These are phyloP conservation scores for Zaprionus obscuricornis DNA, from an alignment of 2,888 invertebrate genomes.

Conservation along the genomic window DNA sequence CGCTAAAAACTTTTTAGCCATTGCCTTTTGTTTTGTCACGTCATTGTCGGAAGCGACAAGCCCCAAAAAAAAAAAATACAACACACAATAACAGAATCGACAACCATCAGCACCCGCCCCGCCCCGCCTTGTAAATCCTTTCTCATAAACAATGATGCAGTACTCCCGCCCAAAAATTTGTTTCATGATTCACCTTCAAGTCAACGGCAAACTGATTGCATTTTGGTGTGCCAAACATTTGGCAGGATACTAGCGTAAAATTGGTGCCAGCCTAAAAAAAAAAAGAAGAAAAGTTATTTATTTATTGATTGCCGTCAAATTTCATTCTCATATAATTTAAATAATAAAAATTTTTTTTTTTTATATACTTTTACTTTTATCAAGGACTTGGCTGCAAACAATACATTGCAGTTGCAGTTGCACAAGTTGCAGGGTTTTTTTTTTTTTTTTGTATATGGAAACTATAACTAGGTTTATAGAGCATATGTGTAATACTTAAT, in stretches of 20 bases:
- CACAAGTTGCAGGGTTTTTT: constrained; percentile 14
- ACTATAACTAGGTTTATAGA: constrained; percentile 31
- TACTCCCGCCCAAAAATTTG: constrained; percentile 40
- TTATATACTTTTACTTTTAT: constrained; percentile 10
- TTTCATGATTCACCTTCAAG: constrained; percentile 46
- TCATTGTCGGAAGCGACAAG: constrained; percentile 48
- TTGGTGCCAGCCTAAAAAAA: constrained; percentile 63
- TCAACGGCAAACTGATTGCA: constrained; percentile 33
- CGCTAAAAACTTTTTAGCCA: constrained; percentile 59
- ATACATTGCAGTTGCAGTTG: constrained; percentile 24
- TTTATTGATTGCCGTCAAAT: constrained; percentile 71
- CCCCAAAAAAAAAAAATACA: constrained; percentile 9
- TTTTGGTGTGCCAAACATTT: constrained; percentile 21
- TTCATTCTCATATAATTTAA: constrained; percentile 58
- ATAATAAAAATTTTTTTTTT: constrained; percentile 38
- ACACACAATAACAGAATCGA: too few species aligned
- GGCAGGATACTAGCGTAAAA: constrained; percentile 29
- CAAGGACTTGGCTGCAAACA: constrained; percentile 45
- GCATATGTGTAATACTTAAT: constrained; percentile 23
- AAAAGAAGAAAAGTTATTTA: constrained; percentile 68
- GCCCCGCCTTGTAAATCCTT: neutral
- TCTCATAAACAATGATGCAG: constrained; percentile 47
- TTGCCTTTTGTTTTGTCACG: constrained; percentile 69
- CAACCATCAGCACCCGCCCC: neutral
- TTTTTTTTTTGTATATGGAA: too few species aligned